Base-by-base conservation (phyloP, 1,140 invertebrate genomes). In the Brachionus manjavacas region DNA sequence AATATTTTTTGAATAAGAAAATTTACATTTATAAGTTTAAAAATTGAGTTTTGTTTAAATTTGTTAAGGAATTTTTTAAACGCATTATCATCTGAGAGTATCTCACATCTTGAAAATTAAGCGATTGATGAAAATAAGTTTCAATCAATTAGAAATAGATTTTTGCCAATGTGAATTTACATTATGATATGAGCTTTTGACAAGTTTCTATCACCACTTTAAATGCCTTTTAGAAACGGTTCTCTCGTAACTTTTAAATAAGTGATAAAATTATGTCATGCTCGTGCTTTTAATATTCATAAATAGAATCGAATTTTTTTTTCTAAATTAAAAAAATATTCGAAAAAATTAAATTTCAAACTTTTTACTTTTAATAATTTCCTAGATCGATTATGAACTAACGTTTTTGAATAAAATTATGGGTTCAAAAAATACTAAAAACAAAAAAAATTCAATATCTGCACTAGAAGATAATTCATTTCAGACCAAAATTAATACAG, bases 381-480 rank as follows among this genome's bases (percentile, higher is more conserved):
- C 6, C 16, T 60, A 60, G 66, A 68, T 39, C 66, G 28, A 68
- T 68, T 28, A 60, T 60, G 52, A 60, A 31, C 31, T 41, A 14
- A 74, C 20, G 20, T 74, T 74, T 43, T 35, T 35, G 0, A 35
- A 72, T n/a, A 74, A 74, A 74, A 39, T 12, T 31, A 76, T 76
- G 72, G 72, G 72, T n/a, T 76, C 43, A 11, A 76, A 76, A 76
- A 23, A 76, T 12, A 49, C 72, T 46, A 76, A 76, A 31, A 25
- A 2, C 12, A 76, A 76, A n/a, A 23, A n/a, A 25, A 76, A 49
- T 49, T 76, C 72, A 25, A 46, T 76, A 25, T 76, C 43, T 20
- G 72, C 72, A 20, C 11, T 49, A 12, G 72, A 76, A 12, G 72
- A 76, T 25, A 20, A 76, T 14, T 76, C 72, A 1, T 49, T 76